Evolutionary conservation across 2,113 vertebrate species (phyloP).

Genomic region (Onychorhynchus coronatus): DNA sequence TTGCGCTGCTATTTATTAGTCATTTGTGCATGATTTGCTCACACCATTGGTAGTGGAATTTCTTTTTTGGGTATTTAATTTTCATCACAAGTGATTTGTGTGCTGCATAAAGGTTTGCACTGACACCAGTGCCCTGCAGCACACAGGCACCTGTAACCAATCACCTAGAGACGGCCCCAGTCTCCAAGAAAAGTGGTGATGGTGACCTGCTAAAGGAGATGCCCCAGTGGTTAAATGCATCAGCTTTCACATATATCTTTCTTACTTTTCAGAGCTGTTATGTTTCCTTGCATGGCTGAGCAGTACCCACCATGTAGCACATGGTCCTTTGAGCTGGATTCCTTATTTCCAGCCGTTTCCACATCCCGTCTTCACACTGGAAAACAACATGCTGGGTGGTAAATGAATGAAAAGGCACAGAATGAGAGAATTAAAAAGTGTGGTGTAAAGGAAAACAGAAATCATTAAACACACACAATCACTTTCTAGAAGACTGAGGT

Average conservation of each 20-base stretch:
- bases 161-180: background rate
- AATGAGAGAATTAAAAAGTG: background rate
- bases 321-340: background rate
- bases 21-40: constrained; percentile 58
- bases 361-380: background rate
- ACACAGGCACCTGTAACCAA: background rate
- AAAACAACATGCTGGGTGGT: background rate
- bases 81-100: constrained; percentile 45
- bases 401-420: background rate
- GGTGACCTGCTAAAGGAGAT: background rate
- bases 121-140: background rate
- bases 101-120: background rate
- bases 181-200: background rate
- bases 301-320: background rate
- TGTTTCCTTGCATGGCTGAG: background rate
- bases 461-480: background rate
- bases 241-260: background rate
- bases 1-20: constrained; percentile 36
- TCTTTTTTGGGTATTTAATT: constrained; percentile 48
- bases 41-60: constrained; percentile 30
- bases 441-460: background rate
- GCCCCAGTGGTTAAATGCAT: background rate
- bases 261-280: background rate
- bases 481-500: background rate
- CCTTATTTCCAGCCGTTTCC: background rate